Evolutionary conservation across 2,888 invertebrate species (phyloP), one percentile per base, ranked within the genome.

Genomic region (Craniophora ligustri): DNA sequence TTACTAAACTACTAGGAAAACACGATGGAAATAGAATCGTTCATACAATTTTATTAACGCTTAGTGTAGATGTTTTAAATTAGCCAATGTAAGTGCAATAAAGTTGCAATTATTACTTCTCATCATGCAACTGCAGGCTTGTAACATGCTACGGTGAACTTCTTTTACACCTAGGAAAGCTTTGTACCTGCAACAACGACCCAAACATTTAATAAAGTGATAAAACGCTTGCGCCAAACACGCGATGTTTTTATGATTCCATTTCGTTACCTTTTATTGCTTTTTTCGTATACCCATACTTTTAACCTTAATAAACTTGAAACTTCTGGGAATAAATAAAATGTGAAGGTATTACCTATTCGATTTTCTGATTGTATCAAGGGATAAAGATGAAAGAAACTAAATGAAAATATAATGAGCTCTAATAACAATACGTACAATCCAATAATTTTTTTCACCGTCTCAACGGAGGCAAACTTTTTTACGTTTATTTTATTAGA

Each of bases 131-230:
- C 63, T 44, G 47, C 60, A 48, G 64, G 67, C 76, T 74, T 74
- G 65, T 59, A 71, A 68, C 54, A 57, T 64, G 56, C 56, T 51
- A 60, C 62, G 77, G 74, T 67, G 59, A 76, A 75, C 75, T 78
- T 75, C 76, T 79, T 76, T 77, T 72, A 76, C 76, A 75, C 72
- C 65, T 68, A 62, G 55, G 65, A 61, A 72, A 72, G 66, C 65
- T 67, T 67, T 69, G 44, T 62, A 63, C 67, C 75, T 78, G 71
- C 72, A 78, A 75, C 79, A 85, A 79, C 81, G 73, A 82, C 81
- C 80, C 62, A 62, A 84, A 82, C 84, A 82, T 86, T 88, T 87
- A 89, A 88, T 89, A 88, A 86, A 87, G 87, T 87, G 85, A 89
- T 90, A 86, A 88, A 89, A 84, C 76, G 81, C 74, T 85, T 80